Percentiles rank a stretch among this genome's conserved stretches.
These are phyloP conservation scores for Lepus townsendii DNA, from an alignment of 2,797 vertebrate species.

Conservation along the genomic window DNA sequence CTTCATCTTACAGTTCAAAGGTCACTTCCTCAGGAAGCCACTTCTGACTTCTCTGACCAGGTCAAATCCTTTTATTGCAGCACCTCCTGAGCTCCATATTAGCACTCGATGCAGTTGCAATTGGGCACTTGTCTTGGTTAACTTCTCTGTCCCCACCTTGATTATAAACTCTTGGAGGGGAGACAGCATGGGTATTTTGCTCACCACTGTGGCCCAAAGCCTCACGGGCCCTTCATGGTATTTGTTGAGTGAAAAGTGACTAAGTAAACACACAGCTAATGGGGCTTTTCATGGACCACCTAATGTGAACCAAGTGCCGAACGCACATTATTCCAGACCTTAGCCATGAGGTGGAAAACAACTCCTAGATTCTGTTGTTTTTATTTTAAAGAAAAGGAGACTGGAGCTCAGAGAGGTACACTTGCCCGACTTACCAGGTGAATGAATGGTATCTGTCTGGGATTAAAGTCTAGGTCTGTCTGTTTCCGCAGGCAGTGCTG, in stretches of 20 bases:
- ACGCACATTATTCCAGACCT: background rate
- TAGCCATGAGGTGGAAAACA: background rate
- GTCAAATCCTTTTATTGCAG: background rate
- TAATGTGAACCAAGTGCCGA: background rate
- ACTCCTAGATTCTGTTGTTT: background rate
- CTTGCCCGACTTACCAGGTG: background rate
- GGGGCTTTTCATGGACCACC: background rate
- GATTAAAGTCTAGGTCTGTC: background rate
- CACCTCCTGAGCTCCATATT: background rate
- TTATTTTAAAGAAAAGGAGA: constrained; percentile 41
- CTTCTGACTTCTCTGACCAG: background rate
- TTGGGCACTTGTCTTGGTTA: background rate
- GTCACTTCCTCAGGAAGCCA: background rate
- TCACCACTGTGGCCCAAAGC: background rate
- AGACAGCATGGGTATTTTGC: background rate
- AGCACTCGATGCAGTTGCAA: background rate
- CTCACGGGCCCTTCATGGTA: background rate
- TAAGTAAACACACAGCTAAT: background rate
- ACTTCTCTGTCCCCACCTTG: background rate
- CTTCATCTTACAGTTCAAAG: background rate
- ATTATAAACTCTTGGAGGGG: background rate
- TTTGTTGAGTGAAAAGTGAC: constrained; percentile 12
- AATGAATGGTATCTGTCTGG: background rate
- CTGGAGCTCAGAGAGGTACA: background rate
- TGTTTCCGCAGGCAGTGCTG: background rate